phyloP scores from a whole-genome alignment of 2,797 vertebrate species.

The Peromyscus attwateri region DNA sequence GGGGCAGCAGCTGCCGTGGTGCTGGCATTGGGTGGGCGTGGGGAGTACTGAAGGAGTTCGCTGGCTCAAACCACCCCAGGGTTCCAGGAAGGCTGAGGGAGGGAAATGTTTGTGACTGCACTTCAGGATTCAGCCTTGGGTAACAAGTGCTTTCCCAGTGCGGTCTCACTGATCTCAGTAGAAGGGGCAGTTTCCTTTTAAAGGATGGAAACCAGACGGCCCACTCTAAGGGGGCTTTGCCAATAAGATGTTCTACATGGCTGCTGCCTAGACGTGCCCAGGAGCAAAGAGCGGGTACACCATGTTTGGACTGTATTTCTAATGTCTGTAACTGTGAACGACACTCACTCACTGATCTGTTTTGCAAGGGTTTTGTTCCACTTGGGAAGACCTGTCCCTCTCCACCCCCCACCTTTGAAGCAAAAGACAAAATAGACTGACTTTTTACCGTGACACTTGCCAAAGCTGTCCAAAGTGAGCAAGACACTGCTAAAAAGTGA shows the following conservation, averaged over 20 bases:
- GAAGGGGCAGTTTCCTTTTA: background rate
- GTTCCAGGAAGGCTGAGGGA: background rate
- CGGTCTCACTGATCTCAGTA: background rate
- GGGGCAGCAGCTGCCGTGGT: slow-evolving; percentile 53
- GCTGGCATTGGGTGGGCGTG: background rate
- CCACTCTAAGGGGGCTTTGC: background rate
- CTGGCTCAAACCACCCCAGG: background rate
- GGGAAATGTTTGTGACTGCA: background rate
- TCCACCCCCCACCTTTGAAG: background rate
- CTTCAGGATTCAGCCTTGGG: background rate
- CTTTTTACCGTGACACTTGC: background rate
- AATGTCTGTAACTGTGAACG: background rate
- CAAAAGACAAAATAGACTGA: slow-evolving; percentile 47
- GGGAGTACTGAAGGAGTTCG: background rate
- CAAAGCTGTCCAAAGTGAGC: background rate
- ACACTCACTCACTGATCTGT: background rate
- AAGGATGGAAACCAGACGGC: background rate
- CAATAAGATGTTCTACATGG: background rate
- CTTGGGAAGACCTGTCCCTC: background rate
- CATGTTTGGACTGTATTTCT: background rate
- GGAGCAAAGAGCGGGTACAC: slow-evolving; percentile 5
- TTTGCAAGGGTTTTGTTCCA: background rate
- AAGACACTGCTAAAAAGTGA: background rate
- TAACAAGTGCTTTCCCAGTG: background rate
- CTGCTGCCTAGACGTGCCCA: background rate